These are phyloP conservation scores for Leuctra nigra DNA, from an alignment of 2,888 invertebrate genomes.

Conservation along the genomic window DNA sequence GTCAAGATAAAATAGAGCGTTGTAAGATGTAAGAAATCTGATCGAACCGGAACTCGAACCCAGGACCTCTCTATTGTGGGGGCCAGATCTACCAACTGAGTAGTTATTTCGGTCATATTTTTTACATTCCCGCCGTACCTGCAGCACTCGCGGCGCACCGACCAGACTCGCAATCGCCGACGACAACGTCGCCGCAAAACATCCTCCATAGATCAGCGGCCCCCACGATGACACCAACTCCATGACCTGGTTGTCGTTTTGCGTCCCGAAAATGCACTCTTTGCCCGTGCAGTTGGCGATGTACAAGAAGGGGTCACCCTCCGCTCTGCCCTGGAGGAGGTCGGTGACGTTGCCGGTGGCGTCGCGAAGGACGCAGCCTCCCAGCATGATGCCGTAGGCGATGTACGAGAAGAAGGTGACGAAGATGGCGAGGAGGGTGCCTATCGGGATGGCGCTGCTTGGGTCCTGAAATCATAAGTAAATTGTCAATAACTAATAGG, in stretches of 20 bases:
- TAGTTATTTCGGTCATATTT: no score
- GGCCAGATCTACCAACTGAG: no score
- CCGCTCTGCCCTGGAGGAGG: slow-evolving; percentile 36
- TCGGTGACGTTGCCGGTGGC: slow-evolving; percentile 37
- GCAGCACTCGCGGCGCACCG: slow-evolving; percentile 45
- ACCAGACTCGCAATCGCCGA: slow-evolving; percentile 55
- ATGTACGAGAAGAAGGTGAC: slow-evolving; percentile 50
- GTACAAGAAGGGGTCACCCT: slow-evolving; percentile 31
- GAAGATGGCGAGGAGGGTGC: slow-evolving; percentile 49
- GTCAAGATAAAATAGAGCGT: no score
- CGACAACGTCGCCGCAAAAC: slow-evolving; percentile 54
- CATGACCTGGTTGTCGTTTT: slow-evolving; percentile 41
- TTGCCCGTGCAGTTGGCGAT: slow-evolving; percentile 31
- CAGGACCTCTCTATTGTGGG: no score
- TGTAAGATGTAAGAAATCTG: no score
- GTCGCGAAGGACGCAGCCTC: slow-evolving; percentile 38
- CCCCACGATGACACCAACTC: slow-evolving; percentile 41
- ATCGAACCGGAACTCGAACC: no score
- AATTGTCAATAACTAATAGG: no score
- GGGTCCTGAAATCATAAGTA: slow-evolving; percentile 44
- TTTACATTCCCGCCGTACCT: slow-evolving; percentile 33
- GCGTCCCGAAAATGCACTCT: slow-evolving; percentile 41
- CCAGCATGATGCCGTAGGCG: slow-evolving; percentile 42
- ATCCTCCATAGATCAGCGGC: slow-evolving; percentile 49
- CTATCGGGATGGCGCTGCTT: slow-evolving; percentile 46